Evolutionary conservation across 2,888 invertebrate species (phyloP), one percentile per base, ranked within the genome.

Genomic region (Abrostola tripartita): DNA sequence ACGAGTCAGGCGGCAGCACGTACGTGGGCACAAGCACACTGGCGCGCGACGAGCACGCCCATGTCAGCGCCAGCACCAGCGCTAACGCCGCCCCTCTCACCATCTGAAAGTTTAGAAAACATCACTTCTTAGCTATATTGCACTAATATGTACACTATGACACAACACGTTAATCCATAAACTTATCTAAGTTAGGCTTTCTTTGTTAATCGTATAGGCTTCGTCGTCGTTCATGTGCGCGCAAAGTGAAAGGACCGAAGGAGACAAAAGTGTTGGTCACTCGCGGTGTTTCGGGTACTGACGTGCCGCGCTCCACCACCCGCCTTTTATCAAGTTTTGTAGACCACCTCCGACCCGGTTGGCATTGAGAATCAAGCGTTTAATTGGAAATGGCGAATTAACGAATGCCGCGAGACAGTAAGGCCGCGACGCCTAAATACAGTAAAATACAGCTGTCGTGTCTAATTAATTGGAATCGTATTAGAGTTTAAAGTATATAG

Each of bases 41-140:
- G 77, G 90, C 90, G 72, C 82, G 89, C 75, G 85, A 86, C 59
- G 79, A 78, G 83, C 91, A 90, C 76, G 85, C 90, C 89, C 92
- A 92, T 83, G 92, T 89, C 90, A 94, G 92, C 92, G 94, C 93
- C 86, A 93, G 83, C 87, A 89, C 79, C 71, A 93, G 88, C 91
- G 91, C 90, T 81, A 92, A 86, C 91, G 91, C 92, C 93, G 92
- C 94, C 93, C 94, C 92, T 93, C 94, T 92, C 92, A 93, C 94
- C 95, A 94, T 95, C 95, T 95, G 95, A 88, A 94, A 95, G 87
- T 89, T 89, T 90, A 76, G 73, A 92, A 90, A 90, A 90, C 84
- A 89, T 83, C 85, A 87, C 82, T 82, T 82, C 81, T 92, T 90
- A 92, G 89, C 85, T 82, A 81, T 78, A 74, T 78, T 80, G 74